phyloP scores from a whole-genome alignment of 2,797 vertebrate species.

The Amblyraja radiata region DNA sequence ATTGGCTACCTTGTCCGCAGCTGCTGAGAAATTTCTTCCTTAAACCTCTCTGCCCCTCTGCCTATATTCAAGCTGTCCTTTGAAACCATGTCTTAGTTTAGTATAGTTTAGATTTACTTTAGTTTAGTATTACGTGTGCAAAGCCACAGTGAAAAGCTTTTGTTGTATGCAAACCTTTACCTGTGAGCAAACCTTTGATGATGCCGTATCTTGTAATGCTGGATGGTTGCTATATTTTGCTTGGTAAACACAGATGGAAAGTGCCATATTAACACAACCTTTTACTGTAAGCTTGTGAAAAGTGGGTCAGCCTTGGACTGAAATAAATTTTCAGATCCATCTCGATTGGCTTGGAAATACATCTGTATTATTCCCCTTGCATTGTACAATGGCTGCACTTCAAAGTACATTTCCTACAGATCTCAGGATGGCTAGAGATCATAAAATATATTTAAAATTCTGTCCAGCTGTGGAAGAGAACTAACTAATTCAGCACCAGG shows the following conservation, averaged over 20 bases:
- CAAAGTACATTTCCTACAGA: not conserved
- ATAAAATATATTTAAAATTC: not conserved
- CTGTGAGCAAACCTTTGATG: not conserved
- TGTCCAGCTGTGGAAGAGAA: not conserved
- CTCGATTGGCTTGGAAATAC: not conserved
- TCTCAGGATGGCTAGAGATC: not conserved
- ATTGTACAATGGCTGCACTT: not conserved
- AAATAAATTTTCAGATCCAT: too few species aligned
- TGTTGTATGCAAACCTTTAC: too few species aligned
- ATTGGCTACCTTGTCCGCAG: not conserved
- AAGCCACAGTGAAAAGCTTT: too few species aligned
- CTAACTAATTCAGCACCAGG: not conserved
- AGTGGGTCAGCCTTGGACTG: not conserved
- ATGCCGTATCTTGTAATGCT: not conserved
- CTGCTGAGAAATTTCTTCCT: not conserved
- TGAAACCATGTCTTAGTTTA: not conserved
- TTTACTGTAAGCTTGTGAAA: not conserved
- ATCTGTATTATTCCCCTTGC: not conserved
- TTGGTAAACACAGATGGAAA: not conserved
- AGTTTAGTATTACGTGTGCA: too few species aligned
- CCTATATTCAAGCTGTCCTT: not conserved
- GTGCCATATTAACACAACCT: not conserved
- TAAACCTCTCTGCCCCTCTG: not conserved
- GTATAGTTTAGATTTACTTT: too few species aligned
- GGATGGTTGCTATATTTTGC: not conserved